Percentiles rank a stretch among this genome's conserved stretches.
Evolutionary conservation across 2,797 vertebrate species (phyloP).

Genomic region (Pogoniulus pusillus): DNA sequence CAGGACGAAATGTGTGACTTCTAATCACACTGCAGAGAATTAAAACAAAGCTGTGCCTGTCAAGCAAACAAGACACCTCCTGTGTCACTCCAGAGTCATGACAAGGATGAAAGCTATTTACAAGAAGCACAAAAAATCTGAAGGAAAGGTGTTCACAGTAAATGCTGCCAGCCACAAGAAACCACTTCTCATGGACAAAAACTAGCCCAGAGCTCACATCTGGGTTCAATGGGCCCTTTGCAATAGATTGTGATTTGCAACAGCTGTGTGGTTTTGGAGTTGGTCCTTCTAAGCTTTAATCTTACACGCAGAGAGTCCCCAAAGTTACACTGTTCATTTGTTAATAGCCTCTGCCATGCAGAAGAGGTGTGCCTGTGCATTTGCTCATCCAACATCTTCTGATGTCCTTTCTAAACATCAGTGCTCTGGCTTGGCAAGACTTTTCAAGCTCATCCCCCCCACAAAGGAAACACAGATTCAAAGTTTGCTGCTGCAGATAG

Average conservation of each 20-base stretch:
- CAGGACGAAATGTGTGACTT: not conserved
- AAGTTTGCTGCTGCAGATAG: not conserved
- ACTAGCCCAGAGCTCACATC: not conserved
- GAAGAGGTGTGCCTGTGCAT: not conserved
- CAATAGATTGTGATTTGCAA: not conserved
- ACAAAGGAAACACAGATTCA: not conserved
- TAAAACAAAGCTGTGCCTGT: not conserved
- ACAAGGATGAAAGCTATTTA: not conserved
- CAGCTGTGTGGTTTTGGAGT: not conserved
- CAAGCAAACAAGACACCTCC: not conserved
- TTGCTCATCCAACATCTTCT: not conserved
- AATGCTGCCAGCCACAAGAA: not conserved
- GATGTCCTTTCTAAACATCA: not conserved
- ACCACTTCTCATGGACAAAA: not conserved
- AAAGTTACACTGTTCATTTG: accelerated
- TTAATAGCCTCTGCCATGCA: not conserved
- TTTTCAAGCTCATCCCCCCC: not conserved
- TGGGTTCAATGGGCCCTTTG: not conserved
- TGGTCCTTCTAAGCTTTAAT: not conserved
- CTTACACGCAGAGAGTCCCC: not conserved
- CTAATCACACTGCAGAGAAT: not conserved
- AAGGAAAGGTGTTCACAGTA: not conserved
- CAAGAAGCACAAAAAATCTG: not conserved
- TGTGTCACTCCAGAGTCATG: not conserved
- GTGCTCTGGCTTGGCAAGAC: not conserved